Evolutionary conservation across 30 jellyfish, hydroid and myxozoan species (phyloP).

Genomic region (Aurelia sp.): DNA sequence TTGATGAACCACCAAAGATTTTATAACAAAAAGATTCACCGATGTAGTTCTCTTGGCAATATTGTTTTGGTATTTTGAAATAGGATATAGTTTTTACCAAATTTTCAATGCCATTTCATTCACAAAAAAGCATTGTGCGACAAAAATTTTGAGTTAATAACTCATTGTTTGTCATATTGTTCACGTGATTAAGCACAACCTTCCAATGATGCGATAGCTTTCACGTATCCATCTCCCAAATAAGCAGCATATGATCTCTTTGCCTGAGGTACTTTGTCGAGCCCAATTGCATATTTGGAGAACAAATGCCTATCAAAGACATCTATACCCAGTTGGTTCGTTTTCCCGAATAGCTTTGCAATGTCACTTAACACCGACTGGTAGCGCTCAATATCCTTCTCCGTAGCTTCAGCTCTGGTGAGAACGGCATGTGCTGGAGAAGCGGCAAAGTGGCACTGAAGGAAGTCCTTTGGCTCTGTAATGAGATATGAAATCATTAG

Average conservation of each 20-base stretch:
- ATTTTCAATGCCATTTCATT: too few relatives aligned
- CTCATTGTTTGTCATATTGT: too few relatives aligned
- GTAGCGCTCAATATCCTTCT: constrained; percentile 12
- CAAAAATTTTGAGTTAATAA: too few relatives aligned
- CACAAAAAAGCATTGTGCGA: too few relatives aligned
- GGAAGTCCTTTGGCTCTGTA: constrained; percentile 38
- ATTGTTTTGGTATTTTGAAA: too few relatives aligned
- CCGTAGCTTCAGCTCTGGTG: constrained; percentile 38
- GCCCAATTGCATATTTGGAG: constrained; percentile 28
- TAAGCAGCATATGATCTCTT: constrained; percentile 1
- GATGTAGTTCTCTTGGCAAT: too few relatives aligned
- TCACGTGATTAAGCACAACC: constrained; percentile 1
- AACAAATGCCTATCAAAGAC: constrained; percentile 16
- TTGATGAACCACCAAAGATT: too few relatives aligned
- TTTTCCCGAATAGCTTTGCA: not conserved
- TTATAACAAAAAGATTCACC: too few relatives aligned
- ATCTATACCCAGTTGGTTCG: not conserved
- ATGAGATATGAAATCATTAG: not conserved
- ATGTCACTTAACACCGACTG: not conserved
- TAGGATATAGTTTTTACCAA: too few relatives aligned
- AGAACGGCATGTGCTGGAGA: constrained; percentile 60
- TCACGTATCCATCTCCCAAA: constrained; percentile 30
- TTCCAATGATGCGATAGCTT: constrained; percentile 25
- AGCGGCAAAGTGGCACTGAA: constrained; percentile 28
- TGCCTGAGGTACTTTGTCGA: constrained; percentile 10